Base-by-base conservation (phyloP, 2,888 invertebrate species). In the Mythimna impura region DNA sequence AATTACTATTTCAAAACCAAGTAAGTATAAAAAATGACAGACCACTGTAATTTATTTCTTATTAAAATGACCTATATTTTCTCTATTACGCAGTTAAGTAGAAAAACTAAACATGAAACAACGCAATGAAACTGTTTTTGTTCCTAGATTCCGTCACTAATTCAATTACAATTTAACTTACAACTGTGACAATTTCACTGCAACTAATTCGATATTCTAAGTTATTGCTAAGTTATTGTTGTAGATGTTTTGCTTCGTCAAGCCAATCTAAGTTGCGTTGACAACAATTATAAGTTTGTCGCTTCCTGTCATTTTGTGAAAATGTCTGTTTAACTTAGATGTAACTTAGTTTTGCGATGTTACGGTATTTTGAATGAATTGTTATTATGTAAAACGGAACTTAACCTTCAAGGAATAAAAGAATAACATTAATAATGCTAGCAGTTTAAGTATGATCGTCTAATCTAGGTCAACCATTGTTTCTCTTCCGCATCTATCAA, bases 261-360 rank as follows among this genome's bases (percentile, higher is more conserved):
- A 90, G 89, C 87, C 92, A 93, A 93, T 93, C 91, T 92, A 93
- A 93, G 93, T 93, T 93, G 80, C 69, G 90, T 89, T 88, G 89
- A 89, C 89, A 91, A 90, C 90, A 92, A 93, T 93, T 92, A 91
- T 89, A 93, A 93, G 91, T 93, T 91, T 14, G 68, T 71, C 80
- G 73, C 77, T 77, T 84, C 71, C 78, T 84, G 86, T 87, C 87
- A 87, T 89, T 88, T 87, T 87, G 85, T 88, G 90, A 88, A 89
- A 90, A 89, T 87, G 87, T 87, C 85, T 87, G 84, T 83, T 85
- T 61, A 85, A 86, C 85, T 86, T 88, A 65, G 69, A 82, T 76
- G 60, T 78, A 83, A 86, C 87, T 87, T 86, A 61, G 74, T 76
- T 73, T 73, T 60, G n/a, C 36, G 60, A n/a, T 71, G 66, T 83